Conservation (phyloP, 2,888 invertebrate genomes). For the Mythimna loreyi region DNA sequence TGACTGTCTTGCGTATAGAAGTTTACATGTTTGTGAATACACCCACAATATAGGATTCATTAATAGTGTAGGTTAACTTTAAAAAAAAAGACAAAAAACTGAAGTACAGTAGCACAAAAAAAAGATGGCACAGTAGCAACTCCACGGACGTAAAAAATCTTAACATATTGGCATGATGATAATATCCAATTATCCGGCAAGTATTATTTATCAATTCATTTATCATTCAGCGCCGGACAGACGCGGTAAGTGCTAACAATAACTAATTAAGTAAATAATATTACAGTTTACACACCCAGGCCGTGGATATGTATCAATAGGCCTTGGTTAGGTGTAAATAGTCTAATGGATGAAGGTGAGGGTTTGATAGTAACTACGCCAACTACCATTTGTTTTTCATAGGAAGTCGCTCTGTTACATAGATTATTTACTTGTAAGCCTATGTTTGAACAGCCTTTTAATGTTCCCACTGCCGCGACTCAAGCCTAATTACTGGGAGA, state of each 20-base stretch:
- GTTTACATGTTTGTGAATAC: too few relatives aligned
- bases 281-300: slow-evolving; percentile 28
- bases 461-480: too few relatives aligned
- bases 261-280: slow-evolving; percentile 54
- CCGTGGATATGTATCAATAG: slow-evolving; percentile 25
- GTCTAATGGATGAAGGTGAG: slow-evolving; percentile 18
- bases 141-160: slow-evolving; percentile 51
- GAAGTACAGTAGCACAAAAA: neutral
- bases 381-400: slow-evolving; percentile 1
- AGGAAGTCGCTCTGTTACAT: neutral
- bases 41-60: too few relatives aligned
- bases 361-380: slow-evolving; percentile 8
- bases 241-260: slow-evolving; percentile 59
- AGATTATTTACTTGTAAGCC: neutral
- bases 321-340: slow-evolving; percentile 30
- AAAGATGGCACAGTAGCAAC: slow-evolving; percentile 13
- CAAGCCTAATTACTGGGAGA: too few relatives aligned
- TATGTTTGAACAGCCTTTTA: too few relatives aligned
- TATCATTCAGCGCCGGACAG: slow-evolving; percentile 58
- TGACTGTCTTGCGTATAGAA: too few relatives aligned
- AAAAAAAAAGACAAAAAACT: neutral
- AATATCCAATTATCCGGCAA: slow-evolving; percentile 42
- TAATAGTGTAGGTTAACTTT: too few relatives aligned
- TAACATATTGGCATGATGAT: slow-evolving; percentile 44
- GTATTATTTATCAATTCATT: slow-evolving; percentile 60